Conservation (phyloP, 2,113 vertebrate species). For the Apodemus speciosus region DNA sequence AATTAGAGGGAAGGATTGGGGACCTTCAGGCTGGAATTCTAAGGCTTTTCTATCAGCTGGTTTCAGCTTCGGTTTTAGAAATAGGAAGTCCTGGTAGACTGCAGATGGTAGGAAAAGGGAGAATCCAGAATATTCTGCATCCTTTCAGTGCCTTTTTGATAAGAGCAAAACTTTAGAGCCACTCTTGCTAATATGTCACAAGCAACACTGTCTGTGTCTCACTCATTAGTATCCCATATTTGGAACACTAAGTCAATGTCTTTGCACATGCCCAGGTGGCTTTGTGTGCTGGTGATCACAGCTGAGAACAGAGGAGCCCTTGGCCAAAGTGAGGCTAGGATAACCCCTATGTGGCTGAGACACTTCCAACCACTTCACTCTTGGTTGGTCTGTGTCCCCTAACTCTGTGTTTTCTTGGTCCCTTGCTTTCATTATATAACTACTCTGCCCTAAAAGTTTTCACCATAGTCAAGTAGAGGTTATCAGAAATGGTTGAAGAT, state of each 20-base stretch:
- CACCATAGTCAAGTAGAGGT: neutral
- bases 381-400: neutral
- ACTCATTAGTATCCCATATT: neutral
- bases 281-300: neutral
- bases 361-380: neutral
- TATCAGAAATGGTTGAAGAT: neutral
- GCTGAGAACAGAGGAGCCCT: neutral
- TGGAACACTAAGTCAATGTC: neutral
- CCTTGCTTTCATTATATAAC: neutral
- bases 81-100: neutral
- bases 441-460: neutral
- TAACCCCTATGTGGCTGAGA: neutral
- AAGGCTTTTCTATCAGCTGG: neutral
- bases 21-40: neutral
- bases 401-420: accelerated
- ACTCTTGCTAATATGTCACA: neutral
- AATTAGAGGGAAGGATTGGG: neutral
- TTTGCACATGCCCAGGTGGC: too few relatives aligned
- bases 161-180: neutral
- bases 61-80: neutral
- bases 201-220: neutral
- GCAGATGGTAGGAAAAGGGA: neutral
- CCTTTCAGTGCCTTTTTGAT: neutral
- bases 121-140: neutral
- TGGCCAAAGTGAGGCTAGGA: neutral